Conservation (phyloP, 2,797 vertebrate genomes). For the Ceryle rudis region DNA sequence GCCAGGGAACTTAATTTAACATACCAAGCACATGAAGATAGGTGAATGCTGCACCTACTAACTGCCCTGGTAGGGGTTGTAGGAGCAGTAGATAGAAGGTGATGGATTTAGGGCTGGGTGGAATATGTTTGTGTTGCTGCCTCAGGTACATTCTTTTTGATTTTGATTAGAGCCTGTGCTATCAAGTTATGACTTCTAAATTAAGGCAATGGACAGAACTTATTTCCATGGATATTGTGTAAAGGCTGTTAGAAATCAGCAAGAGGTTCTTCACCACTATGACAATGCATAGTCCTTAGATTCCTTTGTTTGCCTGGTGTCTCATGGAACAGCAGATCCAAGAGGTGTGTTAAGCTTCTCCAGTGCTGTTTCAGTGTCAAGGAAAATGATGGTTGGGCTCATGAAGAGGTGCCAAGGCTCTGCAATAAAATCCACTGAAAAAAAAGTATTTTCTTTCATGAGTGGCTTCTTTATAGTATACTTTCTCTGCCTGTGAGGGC, state of each 20-base stretch:
- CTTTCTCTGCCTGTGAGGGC: background rate
- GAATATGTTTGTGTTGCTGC: background rate
- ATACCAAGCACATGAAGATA: background rate
- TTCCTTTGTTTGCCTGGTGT: background rate
- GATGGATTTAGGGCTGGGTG: background rate
- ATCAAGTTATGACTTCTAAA: background rate
- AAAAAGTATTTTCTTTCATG: background rate
- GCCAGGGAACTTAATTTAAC: background rate
- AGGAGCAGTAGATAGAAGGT: background rate
- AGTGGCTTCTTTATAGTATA: background rate
- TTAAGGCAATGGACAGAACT: background rate
- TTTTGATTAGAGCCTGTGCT: background rate
- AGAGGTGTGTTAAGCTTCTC: background rate
- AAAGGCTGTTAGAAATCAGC: background rate
- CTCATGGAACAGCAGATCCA: background rate
- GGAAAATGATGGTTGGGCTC: accelerated
- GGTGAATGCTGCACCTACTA: background rate
- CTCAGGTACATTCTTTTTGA: background rate
- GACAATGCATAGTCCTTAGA: background rate
- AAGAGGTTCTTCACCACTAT: background rate
- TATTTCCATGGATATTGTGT: background rate
- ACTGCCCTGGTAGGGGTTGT: background rate
- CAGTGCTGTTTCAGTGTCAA: background rate
- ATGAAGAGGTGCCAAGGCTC: background rate
- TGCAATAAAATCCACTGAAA: background rate